Evolutionary conservation across 2,113 vertebrate species (phyloP).

Genomic region (Burhinus bistriatus): DNA sequence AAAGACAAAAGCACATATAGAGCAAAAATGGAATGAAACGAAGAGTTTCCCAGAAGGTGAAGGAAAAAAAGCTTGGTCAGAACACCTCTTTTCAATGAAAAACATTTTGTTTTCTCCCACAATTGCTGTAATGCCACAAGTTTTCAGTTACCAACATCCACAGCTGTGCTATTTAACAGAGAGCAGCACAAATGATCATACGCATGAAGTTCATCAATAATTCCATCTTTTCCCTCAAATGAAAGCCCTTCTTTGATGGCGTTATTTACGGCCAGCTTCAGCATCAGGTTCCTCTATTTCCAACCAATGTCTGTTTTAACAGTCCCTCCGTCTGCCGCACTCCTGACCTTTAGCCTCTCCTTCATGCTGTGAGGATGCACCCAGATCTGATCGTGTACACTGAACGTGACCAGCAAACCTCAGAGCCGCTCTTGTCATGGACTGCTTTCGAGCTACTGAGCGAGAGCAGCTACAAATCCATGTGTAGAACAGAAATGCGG

Average conservation of each 20-base stretch:
- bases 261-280: not conserved
- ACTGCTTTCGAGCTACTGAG: not conserved
- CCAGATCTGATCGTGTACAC: not conserved
- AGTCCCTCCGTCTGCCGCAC: not conserved
- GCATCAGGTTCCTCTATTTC: not conserved
- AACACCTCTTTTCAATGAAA: not conserved
- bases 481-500: not conserved
- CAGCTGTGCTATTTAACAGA: not conserved
- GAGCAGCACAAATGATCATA: not conserved
- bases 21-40: not conserved
- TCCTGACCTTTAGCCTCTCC: constrained; percentile 29
- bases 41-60: not conserved
- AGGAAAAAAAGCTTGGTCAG: not conserved
- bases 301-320: not conserved
- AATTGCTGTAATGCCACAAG: not conserved
- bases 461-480: not conserved
- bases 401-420: not conserved
- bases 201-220: not conserved
- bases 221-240: not conserved
- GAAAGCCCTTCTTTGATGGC: not conserved
- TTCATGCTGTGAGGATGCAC: not conserved
- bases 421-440: not conserved
- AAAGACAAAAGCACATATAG: not conserved
- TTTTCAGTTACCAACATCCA: not conserved
- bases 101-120: not conserved